Evolutionary conservation across 2,797 vertebrate species (phyloP).

Genomic region (Triplophysa yarkandensis): DNA sequence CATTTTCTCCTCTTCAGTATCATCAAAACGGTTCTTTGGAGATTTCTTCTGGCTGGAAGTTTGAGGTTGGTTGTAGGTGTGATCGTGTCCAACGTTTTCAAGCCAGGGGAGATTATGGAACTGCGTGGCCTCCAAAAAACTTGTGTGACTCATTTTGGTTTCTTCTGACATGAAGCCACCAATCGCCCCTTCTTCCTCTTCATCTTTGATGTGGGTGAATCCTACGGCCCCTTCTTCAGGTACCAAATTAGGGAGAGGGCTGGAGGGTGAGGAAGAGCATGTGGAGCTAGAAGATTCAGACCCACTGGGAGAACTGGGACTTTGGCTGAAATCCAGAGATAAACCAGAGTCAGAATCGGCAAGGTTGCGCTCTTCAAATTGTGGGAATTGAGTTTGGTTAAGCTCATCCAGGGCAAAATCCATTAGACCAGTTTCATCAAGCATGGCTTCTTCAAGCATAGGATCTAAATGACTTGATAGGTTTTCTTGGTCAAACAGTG

Average conservation of each 20-base stretch:
- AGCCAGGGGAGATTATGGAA: slow-evolving; percentile 82
- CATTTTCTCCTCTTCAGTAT: slow-evolving; percentile 54
- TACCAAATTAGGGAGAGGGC: slow-evolving; percentile 66
- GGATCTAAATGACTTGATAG: slow-evolving; percentile 57
- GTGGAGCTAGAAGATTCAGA: slow-evolving; percentile 82
- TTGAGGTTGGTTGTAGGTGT: slow-evolving; percentile 89
- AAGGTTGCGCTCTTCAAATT: slow-evolving; percentile 67
- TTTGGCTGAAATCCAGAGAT: slow-evolving; percentile 89
- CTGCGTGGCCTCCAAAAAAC: slow-evolving; percentile 76
- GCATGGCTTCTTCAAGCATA: slow-evolving; percentile 75
- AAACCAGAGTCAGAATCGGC: slow-evolving; percentile 93
- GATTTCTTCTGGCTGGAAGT: slow-evolving; percentile 69
- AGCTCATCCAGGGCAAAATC: slow-evolving; percentile 86
- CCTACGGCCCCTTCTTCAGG: slow-evolving; percentile 80
- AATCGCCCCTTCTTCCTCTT: slow-evolving; percentile 80
- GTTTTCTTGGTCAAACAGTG: slow-evolving; percentile 74
- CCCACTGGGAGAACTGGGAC: slow-evolving; percentile 83
- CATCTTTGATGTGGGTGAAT: slow-evolving; percentile 81
- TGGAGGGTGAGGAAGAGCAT: slow-evolving; percentile 73
- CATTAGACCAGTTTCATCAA: slow-evolving; percentile 88
- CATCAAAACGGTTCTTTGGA: slow-evolving; percentile 32
- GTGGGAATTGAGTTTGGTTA: slow-evolving; percentile 80
- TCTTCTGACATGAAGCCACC: slow-evolving; percentile 78
- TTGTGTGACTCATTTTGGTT: slow-evolving; percentile 80
- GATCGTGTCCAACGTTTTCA: slow-evolving; percentile 89